A percentile compares a stretch with the other conserved stretches of the same genome.
These are phyloP conservation scores for Rhamnusium bicolor DNA, from an alignment of 2,888 invertebrate species.

Conservation along the genomic window DNA sequence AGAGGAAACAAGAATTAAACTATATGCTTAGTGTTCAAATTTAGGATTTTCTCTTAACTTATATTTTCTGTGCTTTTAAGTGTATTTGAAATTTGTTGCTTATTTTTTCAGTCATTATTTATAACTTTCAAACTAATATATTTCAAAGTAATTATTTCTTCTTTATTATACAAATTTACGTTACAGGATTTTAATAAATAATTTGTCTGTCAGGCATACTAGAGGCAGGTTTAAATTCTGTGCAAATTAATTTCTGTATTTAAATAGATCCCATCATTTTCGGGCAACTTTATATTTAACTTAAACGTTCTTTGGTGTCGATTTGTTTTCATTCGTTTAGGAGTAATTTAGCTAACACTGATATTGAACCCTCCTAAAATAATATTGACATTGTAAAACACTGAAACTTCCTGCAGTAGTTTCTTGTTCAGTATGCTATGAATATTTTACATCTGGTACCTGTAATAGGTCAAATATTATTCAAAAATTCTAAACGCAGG, in stretches of 20 bases:
- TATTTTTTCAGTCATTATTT: too few relatives aligned
- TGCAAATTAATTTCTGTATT: slow-evolving; percentile 30
- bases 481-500: background rate
- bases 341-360: slow-evolving; percentile 32
- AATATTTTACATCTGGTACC: slow-evolving; percentile 29
- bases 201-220: background rate
- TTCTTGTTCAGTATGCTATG: slow-evolving; percentile 20
- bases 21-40: too few relatives aligned
- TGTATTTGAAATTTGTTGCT: too few relatives aligned
- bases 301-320: slow-evolving; percentile 24
- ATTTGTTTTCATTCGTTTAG: slow-evolving; percentile 38
- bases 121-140: too few relatives aligned
- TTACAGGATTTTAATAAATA: too few relatives aligned
- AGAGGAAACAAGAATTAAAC: too few relatives aligned
- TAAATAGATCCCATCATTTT: slow-evolving; percentile 6
- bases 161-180: too few relatives aligned
- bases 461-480: background rate
- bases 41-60: too few relatives aligned
- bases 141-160: too few relatives aligned
- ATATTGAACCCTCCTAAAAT: slow-evolving; percentile 35
- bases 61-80: too few relatives aligned
- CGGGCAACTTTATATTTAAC: slow-evolving; percentile 13
- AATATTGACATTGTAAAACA: slow-evolving; percentile 38
- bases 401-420: slow-evolving; percentile 25
- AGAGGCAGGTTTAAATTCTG: background rate